Percentiles rank a stretch among this genome's conserved stretches.
Conservation (phyloP, 2,797 vertebrate genomes). For the Takifugu rubripes region DNA sequence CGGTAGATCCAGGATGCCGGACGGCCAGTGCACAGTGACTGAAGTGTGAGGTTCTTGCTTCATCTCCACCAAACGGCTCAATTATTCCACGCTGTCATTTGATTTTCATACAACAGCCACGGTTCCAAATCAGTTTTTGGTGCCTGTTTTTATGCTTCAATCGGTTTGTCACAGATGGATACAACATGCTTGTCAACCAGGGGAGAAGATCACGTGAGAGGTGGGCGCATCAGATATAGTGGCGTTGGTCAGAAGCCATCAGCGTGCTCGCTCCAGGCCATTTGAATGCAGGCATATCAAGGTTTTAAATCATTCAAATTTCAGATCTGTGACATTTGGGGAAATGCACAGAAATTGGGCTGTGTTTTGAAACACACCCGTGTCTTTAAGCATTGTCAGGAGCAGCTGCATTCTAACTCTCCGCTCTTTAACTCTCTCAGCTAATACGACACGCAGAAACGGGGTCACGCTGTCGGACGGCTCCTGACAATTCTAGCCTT, state of each 20-base stretch:
- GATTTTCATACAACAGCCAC: no score
- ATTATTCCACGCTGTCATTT: slow-evolving; percentile 54
- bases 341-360: slow-evolving; percentile 31
- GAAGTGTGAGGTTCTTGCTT: slow-evolving; percentile 84
- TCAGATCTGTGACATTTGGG: slow-evolving; percentile 36
- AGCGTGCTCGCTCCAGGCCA: slow-evolving; percentile 10
- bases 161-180: slow-evolving; percentile 21
- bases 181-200: slow-evolving; percentile 16
- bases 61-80: slow-evolving; percentile 45
- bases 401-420: slow-evolving; percentile 43
- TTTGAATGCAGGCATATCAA: slow-evolving; percentile 10
- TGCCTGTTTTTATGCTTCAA: slow-evolving; percentile 9
- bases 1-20: slow-evolving; percentile 90
- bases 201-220: slow-evolving; percentile 18
- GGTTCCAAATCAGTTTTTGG: not conserved
- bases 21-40: slow-evolving; percentile 97
- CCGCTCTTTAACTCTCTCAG: slow-evolving; percentile 58
- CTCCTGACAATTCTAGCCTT: slow-evolving; percentile 20
- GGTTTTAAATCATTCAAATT: slow-evolving; percentile 11
- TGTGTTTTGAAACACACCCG: slow-evolving; percentile 31
- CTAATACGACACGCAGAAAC: slow-evolving; percentile 59
- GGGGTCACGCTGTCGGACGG: slow-evolving; percentile 36
- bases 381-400: slow-evolving; percentile 30
- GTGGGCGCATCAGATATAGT: slow-evolving; percentile 9
- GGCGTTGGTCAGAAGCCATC: slow-evolving; percentile 11